Percentiles rank a stretch among this genome's conserved stretches.
Conservation (phyloP, 2,888 invertebrate species). For the Emmelina monodactyla region DNA sequence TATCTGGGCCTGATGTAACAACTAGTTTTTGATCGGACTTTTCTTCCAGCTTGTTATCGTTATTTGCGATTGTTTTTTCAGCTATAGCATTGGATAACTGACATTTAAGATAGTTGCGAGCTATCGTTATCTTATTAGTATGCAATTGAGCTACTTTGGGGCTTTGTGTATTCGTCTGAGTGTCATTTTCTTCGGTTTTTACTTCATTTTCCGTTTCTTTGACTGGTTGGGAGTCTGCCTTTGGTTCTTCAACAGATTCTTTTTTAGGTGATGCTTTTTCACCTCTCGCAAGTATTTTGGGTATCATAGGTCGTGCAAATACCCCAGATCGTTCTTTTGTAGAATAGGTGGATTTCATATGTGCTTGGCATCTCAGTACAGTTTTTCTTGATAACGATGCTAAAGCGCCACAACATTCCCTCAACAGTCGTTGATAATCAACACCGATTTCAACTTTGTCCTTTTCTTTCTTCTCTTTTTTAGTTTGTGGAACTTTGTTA, state of each 20-base stretch:
- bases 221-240: conserved; percentile 69
- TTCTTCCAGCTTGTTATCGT: too few species aligned
- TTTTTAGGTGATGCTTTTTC: conserved; percentile 50
- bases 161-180: conserved; percentile 3
- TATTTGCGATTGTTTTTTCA: too few species aligned
- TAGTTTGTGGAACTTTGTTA: conserved; percentile 14
- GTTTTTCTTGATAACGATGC: conserved; percentile 38
- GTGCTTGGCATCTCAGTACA: conserved; percentile 35
- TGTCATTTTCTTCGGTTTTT: conserved; percentile 13
- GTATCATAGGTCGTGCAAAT: conserved; percentile 45
- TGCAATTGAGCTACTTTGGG: background rate
- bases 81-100: too few species aligned
- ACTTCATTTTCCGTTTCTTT: background rate
- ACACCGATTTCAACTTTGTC: background rate
- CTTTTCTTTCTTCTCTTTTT: background rate
- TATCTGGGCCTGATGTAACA: too few species aligned
- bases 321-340: conserved; percentile 31
- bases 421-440: background rate
- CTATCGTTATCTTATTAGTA: too few species aligned
- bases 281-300: conserved; percentile 28
- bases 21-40: too few species aligned
- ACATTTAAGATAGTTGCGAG: too few species aligned
- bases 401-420: conserved; percentile 44
- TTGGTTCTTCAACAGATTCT: conserved; percentile 27
- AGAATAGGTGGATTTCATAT: conserved; percentile 30